Evolutionary conservation across 2,113 vertebrate species (phyloP).

Genomic region (Lasiurus cinereus): DNA sequence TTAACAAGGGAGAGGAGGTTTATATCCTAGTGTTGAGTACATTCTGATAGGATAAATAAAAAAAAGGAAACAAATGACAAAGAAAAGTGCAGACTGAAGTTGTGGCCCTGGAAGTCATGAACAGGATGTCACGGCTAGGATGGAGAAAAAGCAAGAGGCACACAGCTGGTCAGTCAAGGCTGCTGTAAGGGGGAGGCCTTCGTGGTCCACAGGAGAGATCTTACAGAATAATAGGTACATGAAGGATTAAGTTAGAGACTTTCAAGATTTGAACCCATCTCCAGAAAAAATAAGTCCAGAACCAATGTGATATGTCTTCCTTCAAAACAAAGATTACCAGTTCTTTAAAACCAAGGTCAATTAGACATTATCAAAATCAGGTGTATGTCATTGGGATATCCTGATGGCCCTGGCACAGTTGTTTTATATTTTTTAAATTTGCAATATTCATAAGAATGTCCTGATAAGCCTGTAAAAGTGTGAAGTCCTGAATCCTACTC

Average conservation of each 20-base stretch:
- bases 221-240: background rate
- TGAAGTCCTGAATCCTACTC: background rate
- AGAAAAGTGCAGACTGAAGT: background rate
- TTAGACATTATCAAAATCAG: background rate
- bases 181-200: background rate
- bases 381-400: background rate
- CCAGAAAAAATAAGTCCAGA: background rate
- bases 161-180: background rate
- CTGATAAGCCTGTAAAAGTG: background rate
- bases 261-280: background rate
- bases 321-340: background rate
- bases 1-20: background rate
- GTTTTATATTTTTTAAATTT: constrained; percentile 18
- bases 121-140: background rate
- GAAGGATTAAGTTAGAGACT: background rate
- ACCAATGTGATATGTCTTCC: background rate
- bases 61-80: background rate
- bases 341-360: background rate
- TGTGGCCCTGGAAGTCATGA: background rate
- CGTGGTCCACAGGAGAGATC: background rate
- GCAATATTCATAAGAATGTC: background rate
- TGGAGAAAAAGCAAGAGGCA: background rate
- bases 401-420: background rate
- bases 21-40: background rate
- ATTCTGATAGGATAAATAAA: background rate